A percentile compares a stretch with the other conserved stretches of the same genome.
Evolutionary conservation across 1,140 invertebrate species (phyloP).

Genomic region (Drosophila chauvacae): DNA sequence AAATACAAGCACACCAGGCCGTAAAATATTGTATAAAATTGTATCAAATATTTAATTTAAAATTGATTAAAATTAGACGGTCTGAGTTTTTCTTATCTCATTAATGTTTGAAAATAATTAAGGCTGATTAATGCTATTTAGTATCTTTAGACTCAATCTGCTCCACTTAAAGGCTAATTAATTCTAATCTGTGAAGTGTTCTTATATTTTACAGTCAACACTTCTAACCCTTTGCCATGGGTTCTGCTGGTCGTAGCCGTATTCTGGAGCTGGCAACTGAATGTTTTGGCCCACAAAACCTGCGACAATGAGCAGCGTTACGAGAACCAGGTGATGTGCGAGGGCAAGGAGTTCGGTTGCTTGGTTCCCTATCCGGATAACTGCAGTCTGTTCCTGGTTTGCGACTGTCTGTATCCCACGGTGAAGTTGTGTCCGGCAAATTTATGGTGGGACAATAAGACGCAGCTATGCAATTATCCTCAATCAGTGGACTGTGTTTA

Average conservation of each 20-base stretch:
- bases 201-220: neutral
- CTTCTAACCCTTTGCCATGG: slow-evolving; percentile 20
- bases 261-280: slow-evolving; percentile 30
- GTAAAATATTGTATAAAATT: neutral
- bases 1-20: neutral
- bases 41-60: neutral
- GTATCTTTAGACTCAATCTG: neutral
- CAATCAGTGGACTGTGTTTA: slow-evolving; percentile 49
- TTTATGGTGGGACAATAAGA: slow-evolving; percentile 60
- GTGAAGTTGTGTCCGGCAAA: slow-evolving; percentile 46
- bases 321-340: slow-evolving; percentile 68
- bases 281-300: slow-evolving; percentile 33
- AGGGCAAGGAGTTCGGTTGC: slow-evolving; percentile 48
- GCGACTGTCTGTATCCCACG: slow-evolving; percentile 72
- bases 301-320: slow-evolving; percentile 70
- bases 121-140: neutral
- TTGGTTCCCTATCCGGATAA: slow-evolving; percentile 72
- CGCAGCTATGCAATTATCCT: slow-evolving; percentile 61
- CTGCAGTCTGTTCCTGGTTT: slow-evolving; percentile 64
- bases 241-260: slow-evolving; percentile 17
- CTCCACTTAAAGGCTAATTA: slow-evolving; percentile 7
- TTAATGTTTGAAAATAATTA: neutral
- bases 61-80: neutral
- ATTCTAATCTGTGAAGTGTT: neutral
- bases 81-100: neutral